Evolutionary conservation across 2,888 invertebrate species (phyloP), one percentile per base, ranked within the genome.

Genomic region (Noctua janthina): DNA sequence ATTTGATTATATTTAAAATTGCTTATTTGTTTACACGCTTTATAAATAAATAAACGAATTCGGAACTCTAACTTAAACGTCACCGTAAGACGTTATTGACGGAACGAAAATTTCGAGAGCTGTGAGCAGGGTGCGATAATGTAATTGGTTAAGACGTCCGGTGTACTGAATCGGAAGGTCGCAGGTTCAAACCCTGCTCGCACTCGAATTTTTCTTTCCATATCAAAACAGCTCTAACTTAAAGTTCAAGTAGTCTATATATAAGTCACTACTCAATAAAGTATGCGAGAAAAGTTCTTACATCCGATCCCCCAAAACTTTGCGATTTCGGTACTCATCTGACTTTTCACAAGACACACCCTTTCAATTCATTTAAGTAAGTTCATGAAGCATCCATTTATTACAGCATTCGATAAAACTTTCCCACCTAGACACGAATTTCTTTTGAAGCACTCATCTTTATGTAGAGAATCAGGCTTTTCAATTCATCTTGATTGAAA

Each of bases 231-330:
- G 29, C 11, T 29, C 17, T 17, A 23, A 62, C 17, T 66, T 67
- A 23, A n/a, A 74, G 54, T 49, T 10, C 4, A 68, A 51, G 10
- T 56, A 49, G n/a, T 23, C 23, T 54, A 64, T 73, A 73, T 76
- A 35, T 72, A 72, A 75, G 69, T 79, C 46, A 62, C n/a, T 64
- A 49, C 51, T 83, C 46, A 62, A 82, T 71, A 54, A 20, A 39
- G 59, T 67, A 39, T 17, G 59, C 20, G 15, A 72, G 49, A 67
- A 80, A 84, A 81, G 46, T 80, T 83, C 56, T 73, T 51, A 82
- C 82, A 39, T 72, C 35, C 49, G 35, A 75, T 35, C 35, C n/a
- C 39, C 43, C 51, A n/a, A 83, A 83, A 83, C 70, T 81, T 84
- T 56, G 13, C 15, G 56, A 70, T 80, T 73, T 70, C 67, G 54